Percentiles rank a stretch among this genome's conserved stretches.
Evolutionary conservation across 1,140 invertebrate species (phyloP).

Genomic region (Drosophila athabasca): DNA sequence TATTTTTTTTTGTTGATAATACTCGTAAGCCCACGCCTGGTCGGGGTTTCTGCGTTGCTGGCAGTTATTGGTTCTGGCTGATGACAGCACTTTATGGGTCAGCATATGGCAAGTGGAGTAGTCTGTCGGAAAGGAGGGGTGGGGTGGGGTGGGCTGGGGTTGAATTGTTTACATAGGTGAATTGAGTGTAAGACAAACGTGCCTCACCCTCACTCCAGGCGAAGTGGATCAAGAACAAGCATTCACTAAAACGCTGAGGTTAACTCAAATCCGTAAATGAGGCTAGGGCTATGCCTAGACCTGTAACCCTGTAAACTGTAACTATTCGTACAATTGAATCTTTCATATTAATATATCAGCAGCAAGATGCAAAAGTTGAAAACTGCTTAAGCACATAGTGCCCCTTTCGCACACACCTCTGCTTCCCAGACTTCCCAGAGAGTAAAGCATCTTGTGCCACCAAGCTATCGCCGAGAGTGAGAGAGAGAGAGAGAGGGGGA

Average conservation of each 20-base stretch:
- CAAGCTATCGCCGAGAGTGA: background rate
- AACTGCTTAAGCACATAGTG: background rate
- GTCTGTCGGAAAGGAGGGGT: background rate
- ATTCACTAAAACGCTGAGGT: constrained; percentile 15
- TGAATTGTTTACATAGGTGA: constrained; percentile 36
- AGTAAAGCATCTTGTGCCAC: background rate
- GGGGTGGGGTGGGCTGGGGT: background rate
- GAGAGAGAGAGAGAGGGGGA: no score
- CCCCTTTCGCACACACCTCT: background rate
- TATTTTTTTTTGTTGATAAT: constrained; percentile 12
- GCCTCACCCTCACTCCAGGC: no score
- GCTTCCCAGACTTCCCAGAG: background rate
- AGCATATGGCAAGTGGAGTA: constrained; percentile 27
- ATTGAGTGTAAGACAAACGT: constrained; percentile 27
- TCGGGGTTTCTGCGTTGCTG: constrained; percentile 31
- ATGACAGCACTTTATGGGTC: constrained; percentile 44
- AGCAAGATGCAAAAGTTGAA: no score
- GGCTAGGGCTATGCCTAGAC: constrained; percentile 21
- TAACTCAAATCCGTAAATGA: constrained; percentile 8
- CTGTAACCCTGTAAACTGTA: no score
- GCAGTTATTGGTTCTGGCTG: constrained; percentile 45
- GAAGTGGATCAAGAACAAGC: constrained; percentile 17
- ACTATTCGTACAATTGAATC: no score
- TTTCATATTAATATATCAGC: no score
- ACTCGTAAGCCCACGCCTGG: constrained; percentile 42